phyloP scores from a whole-genome alignment of 2,113 vertebrate species.

The Phaethornis superciliosus region DNA sequence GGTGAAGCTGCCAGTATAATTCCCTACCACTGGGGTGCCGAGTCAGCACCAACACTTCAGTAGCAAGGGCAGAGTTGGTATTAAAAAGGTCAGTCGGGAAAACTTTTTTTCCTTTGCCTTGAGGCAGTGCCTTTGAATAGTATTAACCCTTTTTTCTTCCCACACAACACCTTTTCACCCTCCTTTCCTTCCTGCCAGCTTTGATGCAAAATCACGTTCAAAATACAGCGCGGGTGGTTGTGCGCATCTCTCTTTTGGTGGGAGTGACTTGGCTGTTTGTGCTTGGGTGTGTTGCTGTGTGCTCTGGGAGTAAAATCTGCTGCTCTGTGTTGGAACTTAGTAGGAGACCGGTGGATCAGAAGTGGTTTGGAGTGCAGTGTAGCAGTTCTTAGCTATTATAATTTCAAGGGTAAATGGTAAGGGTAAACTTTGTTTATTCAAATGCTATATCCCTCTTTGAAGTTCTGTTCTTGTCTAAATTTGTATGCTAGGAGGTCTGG shows the following conservation, averaged over 20 bases:
- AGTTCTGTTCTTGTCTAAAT: slow-evolving; percentile 37
- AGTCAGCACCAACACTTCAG: slow-evolving; percentile 36
- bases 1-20: slow-evolving; percentile 38
- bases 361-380: rapidly evolving
- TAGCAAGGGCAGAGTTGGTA: slow-evolving; percentile 53
- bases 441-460: not conserved
- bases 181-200: not conserved
- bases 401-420: slow-evolving; percentile 22
- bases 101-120: slow-evolving; percentile 29
- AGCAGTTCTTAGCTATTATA: not conserved
- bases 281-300: not conserved
- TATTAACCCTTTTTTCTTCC: not conserved
- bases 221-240: not conserved
- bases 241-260: not conserved
- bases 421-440: slow-evolving; percentile 60
- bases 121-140: slow-evolving; percentile 22
- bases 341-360: not conserved
- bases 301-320: not conserved
- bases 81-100: slow-evolving; percentile 72
- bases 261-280: not conserved
- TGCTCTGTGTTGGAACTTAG: not conserved
- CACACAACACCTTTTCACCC: not conserved
- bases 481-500: slow-evolving; percentile 49
- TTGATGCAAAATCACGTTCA: not conserved
- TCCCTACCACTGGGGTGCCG: not conserved